phyloP scores from a whole-genome alignment of 2,888 invertebrate species.

The Scaeva pyrastri region DNA sequence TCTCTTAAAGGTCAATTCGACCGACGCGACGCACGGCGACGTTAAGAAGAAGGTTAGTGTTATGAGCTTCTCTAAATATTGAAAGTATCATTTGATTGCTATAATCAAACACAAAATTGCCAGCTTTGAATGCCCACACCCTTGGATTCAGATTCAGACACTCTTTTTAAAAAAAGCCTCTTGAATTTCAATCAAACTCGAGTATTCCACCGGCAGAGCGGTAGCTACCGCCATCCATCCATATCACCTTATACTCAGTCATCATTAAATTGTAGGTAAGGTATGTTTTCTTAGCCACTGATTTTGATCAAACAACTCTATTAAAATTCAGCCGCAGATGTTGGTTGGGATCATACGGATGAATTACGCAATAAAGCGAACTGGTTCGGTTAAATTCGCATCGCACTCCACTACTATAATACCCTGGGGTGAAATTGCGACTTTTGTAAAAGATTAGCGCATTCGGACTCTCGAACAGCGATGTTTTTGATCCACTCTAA shows the following conservation, averaged over 20 bases:
- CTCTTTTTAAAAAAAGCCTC: background rate
- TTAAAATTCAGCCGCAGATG: constrained; percentile 55
- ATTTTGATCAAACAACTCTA: constrained; percentile 33
- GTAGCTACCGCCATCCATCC: too few relatives aligned
- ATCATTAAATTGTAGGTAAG: background rate
- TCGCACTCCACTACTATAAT: too few relatives aligned
- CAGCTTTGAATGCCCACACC: background rate
- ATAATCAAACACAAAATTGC: background rate
- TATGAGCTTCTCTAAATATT: too few relatives aligned
- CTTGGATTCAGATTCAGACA: too few relatives aligned
- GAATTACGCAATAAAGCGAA: constrained; percentile 32
- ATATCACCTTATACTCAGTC: background rate
- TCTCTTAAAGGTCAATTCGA: too few relatives aligned
- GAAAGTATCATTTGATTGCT: background rate
- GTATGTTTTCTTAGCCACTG: background rate
- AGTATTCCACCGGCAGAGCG: too few relatives aligned
- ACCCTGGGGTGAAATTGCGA: constrained; percentile 21
- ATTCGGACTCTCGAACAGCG: background rate
- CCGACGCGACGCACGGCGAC: too few relatives aligned
- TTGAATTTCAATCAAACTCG: background rate
- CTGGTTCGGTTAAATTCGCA: constrained; percentile 44
- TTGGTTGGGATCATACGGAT: background rate
- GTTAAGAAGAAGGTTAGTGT: too few relatives aligned
- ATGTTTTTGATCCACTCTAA: constrained; percentile 57
- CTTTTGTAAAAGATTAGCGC: constrained; percentile 1